phyloP scores from a whole-genome alignment of 2,113 vertebrate genomes.

The Hippocampus guttulatus region DNA sequence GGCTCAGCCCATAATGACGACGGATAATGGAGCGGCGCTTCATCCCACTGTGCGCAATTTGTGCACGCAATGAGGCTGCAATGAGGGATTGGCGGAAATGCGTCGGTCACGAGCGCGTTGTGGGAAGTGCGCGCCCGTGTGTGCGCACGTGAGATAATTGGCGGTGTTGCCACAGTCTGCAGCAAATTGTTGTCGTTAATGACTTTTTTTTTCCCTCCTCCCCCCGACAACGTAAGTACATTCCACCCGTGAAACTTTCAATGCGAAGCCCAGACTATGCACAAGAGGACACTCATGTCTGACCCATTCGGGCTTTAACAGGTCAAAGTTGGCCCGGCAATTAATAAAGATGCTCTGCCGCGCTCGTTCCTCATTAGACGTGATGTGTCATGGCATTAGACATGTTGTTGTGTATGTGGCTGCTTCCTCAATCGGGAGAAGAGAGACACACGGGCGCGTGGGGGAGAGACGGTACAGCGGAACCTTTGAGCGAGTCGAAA shows the following conservation, averaged over 20 bases:
- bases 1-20: conserved; percentile 9
- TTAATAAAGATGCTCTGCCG: conserved; percentile 6
- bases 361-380: conserved; percentile 1
- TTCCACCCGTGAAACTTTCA: not conserved
- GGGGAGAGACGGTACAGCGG: not conserved
- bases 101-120: conserved; percentile 7
- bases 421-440: not conserved
- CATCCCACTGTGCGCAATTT: conserved; percentile 8
- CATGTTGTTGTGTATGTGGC: not conserved
- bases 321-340: conserved; percentile 8
- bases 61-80: conserved; percentile 8
- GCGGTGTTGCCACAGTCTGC: not conserved
- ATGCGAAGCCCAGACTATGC: not conserved
- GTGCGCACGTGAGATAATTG: not conserved
- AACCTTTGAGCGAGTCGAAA: not conserved
- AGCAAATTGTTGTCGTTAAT: not conserved
- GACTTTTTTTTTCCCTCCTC: not conserved
- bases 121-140: not conserved
- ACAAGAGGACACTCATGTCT: not conserved
- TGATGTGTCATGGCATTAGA: conserved; percentile 1
- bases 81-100: not conserved
- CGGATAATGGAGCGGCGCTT: conserved; percentile 4
- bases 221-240: not conserved
- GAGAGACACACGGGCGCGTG: not conserved
- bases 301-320: not conserved